Conservation (phyloP, 2,888 invertebrate species). For the Zhengitettix transpicula region DNA sequence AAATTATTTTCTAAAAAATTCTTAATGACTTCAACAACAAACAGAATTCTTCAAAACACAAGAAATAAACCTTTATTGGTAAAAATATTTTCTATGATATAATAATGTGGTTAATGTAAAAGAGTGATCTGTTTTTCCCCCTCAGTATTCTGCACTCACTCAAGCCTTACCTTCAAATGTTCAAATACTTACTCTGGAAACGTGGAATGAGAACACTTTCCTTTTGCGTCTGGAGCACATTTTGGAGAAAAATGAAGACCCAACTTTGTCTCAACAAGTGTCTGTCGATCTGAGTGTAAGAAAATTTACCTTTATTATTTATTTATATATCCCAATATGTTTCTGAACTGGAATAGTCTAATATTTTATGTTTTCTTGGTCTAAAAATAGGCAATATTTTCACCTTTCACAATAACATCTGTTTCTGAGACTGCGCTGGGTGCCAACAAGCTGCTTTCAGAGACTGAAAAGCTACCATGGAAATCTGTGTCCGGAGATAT, state of each 20-base stretch:
- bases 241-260: slow-evolving; percentile 44
- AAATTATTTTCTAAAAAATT: too few relatives aligned
- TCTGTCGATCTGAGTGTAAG: slow-evolving; percentile 35
- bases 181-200: slow-evolving; percentile 62
- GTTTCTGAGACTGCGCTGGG: slow-evolving; percentile 32
- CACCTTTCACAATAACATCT: slow-evolving; percentile 22
- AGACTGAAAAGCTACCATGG: slow-evolving; percentile 35
- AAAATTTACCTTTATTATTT: too few relatives aligned
- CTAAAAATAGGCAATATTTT: slow-evolving; percentile 19
- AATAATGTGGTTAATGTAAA: not conserved
- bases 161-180: slow-evolving; percentile 45
- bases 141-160: slow-evolving; percentile 36
- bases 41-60: too few relatives aligned
- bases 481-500: slow-evolving; percentile 19
- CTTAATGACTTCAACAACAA: too few relatives aligned
- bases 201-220: slow-evolving; percentile 43
- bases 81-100: too few relatives aligned
- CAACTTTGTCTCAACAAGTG: slow-evolving; percentile 31
- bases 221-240: slow-evolving; percentile 64
- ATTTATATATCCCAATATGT: too few relatives aligned
- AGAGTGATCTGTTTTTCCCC: not conserved
- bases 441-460: slow-evolving; percentile 35
- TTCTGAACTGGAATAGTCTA: not conserved
- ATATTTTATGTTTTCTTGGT: slow-evolving; percentile 7
- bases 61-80: too few relatives aligned